A percentile compares a stretch with the other conserved stretches of the same genome.
phyloP scores from a whole-genome alignment of 2,113 vertebrate species.

The Melanerpes formicivorus region DNA sequence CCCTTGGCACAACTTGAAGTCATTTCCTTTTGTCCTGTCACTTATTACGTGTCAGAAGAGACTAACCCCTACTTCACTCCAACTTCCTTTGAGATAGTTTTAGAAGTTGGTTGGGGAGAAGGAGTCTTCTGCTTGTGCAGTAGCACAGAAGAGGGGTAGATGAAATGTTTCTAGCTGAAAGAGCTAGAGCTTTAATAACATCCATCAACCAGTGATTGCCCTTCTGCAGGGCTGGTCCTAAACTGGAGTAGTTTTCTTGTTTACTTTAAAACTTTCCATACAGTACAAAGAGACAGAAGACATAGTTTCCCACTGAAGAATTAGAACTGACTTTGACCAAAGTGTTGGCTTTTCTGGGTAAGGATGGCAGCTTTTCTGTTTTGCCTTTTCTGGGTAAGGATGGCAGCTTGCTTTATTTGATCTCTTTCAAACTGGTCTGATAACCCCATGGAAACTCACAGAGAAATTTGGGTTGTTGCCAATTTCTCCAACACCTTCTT shows the following conservation, averaged over 20 bases:
- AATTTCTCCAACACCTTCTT: neutral
- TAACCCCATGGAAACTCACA: neutral
- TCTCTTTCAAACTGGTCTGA: neutral
- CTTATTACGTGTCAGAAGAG: no score
- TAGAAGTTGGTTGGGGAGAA: no score
- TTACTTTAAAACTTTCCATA: neutral
- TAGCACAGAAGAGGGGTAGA: neutral
- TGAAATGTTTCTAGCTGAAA: neutral
- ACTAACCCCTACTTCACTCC: no score
- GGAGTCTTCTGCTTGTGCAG: neutral
- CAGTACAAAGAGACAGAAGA: neutral
- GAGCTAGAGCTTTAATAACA: neutral
- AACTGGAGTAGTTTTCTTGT: neutral
- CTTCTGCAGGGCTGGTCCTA: slow-evolving; percentile 29
- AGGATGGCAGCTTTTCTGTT: neutral
- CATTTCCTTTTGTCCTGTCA: no score
- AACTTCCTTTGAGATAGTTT: no score
- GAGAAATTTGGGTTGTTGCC: neutral
- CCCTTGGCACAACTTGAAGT: no score
- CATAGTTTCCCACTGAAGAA: neutral
- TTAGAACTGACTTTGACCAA: neutral
- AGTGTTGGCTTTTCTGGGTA: neutral
- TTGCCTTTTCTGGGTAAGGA: neutral
- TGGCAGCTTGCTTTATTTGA: neutral
- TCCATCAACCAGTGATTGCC: neutral